Conservation (phyloP, 2,888 invertebrate species). For the Spisula solida region DNA sequence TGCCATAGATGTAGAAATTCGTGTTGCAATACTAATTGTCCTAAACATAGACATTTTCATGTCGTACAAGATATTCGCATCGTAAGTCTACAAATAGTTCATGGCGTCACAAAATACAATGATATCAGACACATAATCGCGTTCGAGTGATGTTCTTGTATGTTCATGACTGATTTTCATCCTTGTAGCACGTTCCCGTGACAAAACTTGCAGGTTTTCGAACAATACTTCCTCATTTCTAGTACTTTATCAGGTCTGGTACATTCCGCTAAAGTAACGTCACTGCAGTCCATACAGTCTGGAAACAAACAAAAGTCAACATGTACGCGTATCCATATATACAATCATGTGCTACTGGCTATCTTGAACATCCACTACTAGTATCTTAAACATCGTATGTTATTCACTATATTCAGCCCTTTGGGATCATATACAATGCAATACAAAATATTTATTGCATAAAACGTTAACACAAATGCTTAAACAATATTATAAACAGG, state of each 20-base stretch:
- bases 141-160: not conserved
- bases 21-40: too few relatives aligned
- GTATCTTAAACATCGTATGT: not conserved
- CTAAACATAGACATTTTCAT: too few relatives aligned
- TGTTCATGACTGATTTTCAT: not conserved
- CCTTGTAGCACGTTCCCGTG: not conserved
- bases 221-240: not conserved
- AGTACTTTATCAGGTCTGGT: not conserved
- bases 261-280: not conserved
- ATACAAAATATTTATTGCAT: too few relatives aligned
- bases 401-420: not conserved
- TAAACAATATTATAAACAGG: too few relatives aligned
- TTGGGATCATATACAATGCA: not conserved
- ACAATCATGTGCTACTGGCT: too few relatives aligned
- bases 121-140: too few relatives aligned
- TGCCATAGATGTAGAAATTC: too few relatives aligned
- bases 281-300: not conserved
- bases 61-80: too few relatives aligned
- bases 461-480: too few relatives aligned
- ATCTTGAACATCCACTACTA: not conserved
- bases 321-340: not conserved
- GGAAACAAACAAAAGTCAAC: not conserved
- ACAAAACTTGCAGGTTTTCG: not conserved
- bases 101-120: too few relatives aligned
- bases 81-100: too few relatives aligned